phyloP scores from a whole-genome alignment of 2,888 invertebrate species.

The Drosophila setosimentum region DNA sequence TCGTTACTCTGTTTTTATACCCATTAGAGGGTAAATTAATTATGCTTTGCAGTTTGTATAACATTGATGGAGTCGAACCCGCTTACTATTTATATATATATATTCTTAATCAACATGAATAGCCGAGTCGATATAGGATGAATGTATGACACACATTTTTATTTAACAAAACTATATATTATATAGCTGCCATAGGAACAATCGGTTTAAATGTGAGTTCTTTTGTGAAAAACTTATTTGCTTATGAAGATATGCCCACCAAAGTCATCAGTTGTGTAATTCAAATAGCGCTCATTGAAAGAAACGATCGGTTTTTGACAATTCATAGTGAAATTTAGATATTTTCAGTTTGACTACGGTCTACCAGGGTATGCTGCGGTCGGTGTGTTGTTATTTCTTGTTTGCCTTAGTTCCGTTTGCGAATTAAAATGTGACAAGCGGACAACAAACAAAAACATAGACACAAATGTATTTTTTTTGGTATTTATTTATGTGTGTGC shows the following conservation, averaged over 20 bases:
- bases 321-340: background rate
- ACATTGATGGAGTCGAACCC: background rate
- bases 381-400: constrained; percentile 11
- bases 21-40: background rate
- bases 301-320: background rate
- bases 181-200: background rate
- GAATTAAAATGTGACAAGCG: constrained; percentile 27
- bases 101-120: background rate
- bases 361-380: background rate
- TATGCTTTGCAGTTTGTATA: background rate
- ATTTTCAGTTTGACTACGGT: background rate
- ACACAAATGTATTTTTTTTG: constrained; percentile 16
- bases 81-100: background rate
- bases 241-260: background rate
- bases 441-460: constrained; percentile 9
- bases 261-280: too few relatives aligned
- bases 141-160: background rate
- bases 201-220: background rate
- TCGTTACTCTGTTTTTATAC: background rate
- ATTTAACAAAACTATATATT: background rate
- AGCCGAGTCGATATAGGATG: background rate
- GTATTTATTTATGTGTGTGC: constrained; percentile 27
- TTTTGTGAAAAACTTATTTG: background rate
- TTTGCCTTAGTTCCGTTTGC: constrained; percentile 18
- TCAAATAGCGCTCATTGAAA: background rate